Percentiles rank a stretch among this genome's conserved stretches.
Conservation (phyloP, 64 coral and sea anemone species). For the Trachythela sp. region DNA sequence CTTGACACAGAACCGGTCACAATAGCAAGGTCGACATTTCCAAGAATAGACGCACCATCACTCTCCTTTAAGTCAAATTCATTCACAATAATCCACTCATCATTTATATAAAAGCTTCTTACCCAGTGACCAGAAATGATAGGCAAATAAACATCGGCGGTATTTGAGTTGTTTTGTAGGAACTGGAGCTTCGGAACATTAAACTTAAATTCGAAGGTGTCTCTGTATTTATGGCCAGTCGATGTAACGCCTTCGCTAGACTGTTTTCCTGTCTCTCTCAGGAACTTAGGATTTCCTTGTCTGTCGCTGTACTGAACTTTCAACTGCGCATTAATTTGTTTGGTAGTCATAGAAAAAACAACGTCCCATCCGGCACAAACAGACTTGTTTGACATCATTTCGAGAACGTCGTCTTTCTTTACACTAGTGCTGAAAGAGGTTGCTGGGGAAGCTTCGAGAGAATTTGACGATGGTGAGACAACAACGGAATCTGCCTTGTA, state of each 20-base stretch:
- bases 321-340: not conserved
- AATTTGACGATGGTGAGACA: too few relatives aligned
- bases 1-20: not conserved
- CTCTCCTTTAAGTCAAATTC: not conserved
- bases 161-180: not conserved
- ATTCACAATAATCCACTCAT: not conserved
- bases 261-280: not conserved
- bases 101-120: too few relatives aligned
- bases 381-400: not conserved
- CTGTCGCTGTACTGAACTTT: not conserved
- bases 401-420: not conserved
- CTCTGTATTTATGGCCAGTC: not conserved
- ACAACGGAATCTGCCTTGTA: not conserved
- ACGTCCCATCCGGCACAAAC: slow-evolving; percentile 17
- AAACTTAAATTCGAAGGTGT: not conserved
- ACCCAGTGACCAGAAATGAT: not conserved
- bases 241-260: not conserved
- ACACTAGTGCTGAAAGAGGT: not conserved
- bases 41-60: not conserved
- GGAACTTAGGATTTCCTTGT: not conserved
- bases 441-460: not conserved
- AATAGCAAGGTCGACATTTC: not conserved
- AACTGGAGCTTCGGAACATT: not conserved
- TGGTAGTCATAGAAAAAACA: not conserved
- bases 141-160: not conserved